Percentiles rank a stretch among this genome's conserved stretches.
Evolutionary conservation across 1,140 invertebrate species (phyloP).

Genomic region (Leptopilina boulardi): DNA sequence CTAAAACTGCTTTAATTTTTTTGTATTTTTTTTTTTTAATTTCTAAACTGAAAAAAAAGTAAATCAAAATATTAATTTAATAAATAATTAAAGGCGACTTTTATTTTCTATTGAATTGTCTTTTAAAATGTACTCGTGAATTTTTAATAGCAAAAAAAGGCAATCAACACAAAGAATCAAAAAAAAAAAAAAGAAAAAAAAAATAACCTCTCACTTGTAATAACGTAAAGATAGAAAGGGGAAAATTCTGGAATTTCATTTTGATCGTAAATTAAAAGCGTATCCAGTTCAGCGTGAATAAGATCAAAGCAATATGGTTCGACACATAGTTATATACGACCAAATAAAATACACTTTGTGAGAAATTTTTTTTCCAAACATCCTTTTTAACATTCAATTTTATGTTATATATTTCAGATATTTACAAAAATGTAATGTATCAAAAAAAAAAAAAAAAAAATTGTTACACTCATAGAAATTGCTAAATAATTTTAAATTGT

Average conservation of each 20-base stretch:
- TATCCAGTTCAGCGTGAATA: background rate
- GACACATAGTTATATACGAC: background rate
- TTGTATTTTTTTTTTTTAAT: too few species aligned
- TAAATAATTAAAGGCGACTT: too few species aligned
- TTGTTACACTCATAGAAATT: too few species aligned
- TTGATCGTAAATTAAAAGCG: conserved; percentile 18
- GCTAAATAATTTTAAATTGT: too few species aligned
- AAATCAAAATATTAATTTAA: too few species aligned
- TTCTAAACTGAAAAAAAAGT: too few species aligned
- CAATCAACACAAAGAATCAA: background rate
- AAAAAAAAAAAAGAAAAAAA: background rate
- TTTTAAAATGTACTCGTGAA: too few species aligned
- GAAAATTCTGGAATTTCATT: background rate
- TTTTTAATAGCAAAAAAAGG: too few species aligned
- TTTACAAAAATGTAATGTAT: background rate
- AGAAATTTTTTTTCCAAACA: background rate
- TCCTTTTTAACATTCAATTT: background rate
- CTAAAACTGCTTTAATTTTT: too few species aligned
- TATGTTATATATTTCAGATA: background rate
- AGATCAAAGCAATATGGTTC: conserved; percentile 17
- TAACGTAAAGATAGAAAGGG: background rate
- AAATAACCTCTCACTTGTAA: background rate
- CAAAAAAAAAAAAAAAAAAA: too few species aligned
- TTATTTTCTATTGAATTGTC: too few species aligned
- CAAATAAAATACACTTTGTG: background rate